Base-by-base conservation (phyloP, 1,140 invertebrate genomes). In the Lucilia cuprina region DNA sequence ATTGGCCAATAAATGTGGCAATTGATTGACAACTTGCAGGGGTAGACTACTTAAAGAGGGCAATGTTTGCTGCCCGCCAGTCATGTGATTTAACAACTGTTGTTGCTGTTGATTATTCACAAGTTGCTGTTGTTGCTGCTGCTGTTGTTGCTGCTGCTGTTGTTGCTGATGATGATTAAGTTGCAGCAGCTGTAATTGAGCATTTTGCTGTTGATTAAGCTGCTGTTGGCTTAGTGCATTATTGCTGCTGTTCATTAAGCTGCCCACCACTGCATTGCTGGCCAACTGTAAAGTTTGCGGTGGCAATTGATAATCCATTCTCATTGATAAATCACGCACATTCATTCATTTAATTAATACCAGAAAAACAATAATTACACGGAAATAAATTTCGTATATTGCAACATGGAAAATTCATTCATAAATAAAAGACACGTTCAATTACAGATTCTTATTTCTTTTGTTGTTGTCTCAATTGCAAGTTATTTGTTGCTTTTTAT, bases 231-330 rank as follows among this genome's bases (percentile, higher is more conserved):
- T n/a, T 60, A 60, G 21, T 9, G 65, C n/a, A 17, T 60, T 60
- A 83, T 83, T 86, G 77, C n/a, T 21, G 34, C 25, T 34, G 78
- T 83, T 84, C 77, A 77, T 80, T 49, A 80, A 25, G n/a, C n/a
- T 49, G 77, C 41, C 41, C n/a, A 60, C 55, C n/a, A 21, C 25
- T n/a, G 82, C 35, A 60, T 82, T 78, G 60, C 84, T 83, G 9
- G 65, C 65, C 77, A 85, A 85, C 80, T 88, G 87, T 83, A 91
- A 85, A 50, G 89, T 87, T 89, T 78, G 89, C 88, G 89, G 87
- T 65, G 91, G 92, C 88, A 92, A 90, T 90, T 92, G 91, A 88
- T 92, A 92, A 88, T 93, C 92, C 92, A 92, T 93, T 88, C 88
- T 91, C 87, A 89, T 90, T 85, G 85, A 87, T 82, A 82, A 30